Base-by-base conservation (phyloP, 2,797 vertebrate species). In the Morelia viridis region DNA sequence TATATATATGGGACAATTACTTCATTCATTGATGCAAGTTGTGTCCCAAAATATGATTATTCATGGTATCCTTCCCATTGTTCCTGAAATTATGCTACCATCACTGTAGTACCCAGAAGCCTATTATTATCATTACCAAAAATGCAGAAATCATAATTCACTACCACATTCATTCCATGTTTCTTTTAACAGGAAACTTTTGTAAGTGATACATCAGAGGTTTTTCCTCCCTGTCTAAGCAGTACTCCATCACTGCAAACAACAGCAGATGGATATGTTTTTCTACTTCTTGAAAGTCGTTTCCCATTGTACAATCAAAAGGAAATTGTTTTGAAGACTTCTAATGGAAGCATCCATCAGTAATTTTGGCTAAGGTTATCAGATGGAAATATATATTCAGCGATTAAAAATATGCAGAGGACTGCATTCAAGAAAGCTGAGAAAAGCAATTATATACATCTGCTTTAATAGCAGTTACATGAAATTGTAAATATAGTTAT, bases 141-240 rank as follows among this genome's bases (percentile, higher is more conserved):
- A 91, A 71, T 93, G 19, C 84, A 46, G 28, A 35, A 93, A 46
- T 68, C 89, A 58, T 80, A 50, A 58, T 8, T 53, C 24, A n/a
- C 58, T 83, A 88, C 8, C 6, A 6, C 7, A 53, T 94, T 58
- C 85, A 86, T 57, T 50, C 26, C 84, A 0, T 0, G 0, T 7
- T 90, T 93, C 31, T 64, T 91, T 88, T 57, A 92, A 91, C 68
- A 94, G 85, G 92, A 95, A 94, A 92, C 85, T 65, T 13, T 94
- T 64, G 35, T 86, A 84, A 89, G 92, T 94, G 57, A 88, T 65
- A 26, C 91, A 92, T 95, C 89, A 85, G 71, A 76, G 15, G 68
- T 50, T 91, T 91, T 35, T 15, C 31, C 61, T 86, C 61, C 64
- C 64, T n/a, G 58, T 94, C 64, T 86, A 92, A 71, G 35, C 56